Conservation (phyloP, 2,888 invertebrate species). For the Agonum fuliginosum region DNA sequence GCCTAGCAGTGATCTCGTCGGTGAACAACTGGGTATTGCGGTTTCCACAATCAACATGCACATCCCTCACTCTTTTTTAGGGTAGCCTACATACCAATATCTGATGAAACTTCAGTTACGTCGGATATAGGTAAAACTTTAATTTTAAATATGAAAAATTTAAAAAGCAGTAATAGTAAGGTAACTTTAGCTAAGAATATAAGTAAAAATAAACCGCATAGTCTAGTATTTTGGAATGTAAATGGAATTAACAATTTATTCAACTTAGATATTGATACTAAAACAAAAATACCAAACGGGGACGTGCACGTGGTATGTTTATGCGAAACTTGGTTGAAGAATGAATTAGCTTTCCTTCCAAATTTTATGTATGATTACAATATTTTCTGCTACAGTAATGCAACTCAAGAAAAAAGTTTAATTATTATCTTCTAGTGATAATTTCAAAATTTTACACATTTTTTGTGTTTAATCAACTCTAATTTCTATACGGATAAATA, state of each 20-base stretch:
- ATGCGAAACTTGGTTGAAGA: background rate
- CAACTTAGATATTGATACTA: background rate
- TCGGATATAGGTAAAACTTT: background rate
- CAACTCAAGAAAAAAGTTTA: too few species aligned
- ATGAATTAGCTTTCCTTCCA: background rate
- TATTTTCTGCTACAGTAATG: background rate
- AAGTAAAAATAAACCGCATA: too few species aligned
- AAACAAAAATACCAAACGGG: background rate
- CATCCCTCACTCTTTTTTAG: background rate
- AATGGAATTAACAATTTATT: background rate
- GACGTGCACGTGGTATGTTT: background rate
- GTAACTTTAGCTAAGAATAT: background rate
- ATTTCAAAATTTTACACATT: background rate
- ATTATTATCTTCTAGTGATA: background rate
- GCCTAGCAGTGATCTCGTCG: background rate
- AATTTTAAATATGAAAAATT: background rate
- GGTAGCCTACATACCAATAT: background rate
- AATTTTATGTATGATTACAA: background rate
- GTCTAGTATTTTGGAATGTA: conserved; percentile 1
- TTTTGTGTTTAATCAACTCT: too few species aligned
- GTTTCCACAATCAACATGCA: background rate
- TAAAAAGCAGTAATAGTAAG: background rate
- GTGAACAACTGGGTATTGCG: too few species aligned
- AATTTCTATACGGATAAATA: too few species aligned
- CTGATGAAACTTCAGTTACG: background rate